These are phyloP conservation scores for Mechanitis messenoides DNA, from an alignment of 2,888 invertebrate species.

Conservation along the genomic window DNA sequence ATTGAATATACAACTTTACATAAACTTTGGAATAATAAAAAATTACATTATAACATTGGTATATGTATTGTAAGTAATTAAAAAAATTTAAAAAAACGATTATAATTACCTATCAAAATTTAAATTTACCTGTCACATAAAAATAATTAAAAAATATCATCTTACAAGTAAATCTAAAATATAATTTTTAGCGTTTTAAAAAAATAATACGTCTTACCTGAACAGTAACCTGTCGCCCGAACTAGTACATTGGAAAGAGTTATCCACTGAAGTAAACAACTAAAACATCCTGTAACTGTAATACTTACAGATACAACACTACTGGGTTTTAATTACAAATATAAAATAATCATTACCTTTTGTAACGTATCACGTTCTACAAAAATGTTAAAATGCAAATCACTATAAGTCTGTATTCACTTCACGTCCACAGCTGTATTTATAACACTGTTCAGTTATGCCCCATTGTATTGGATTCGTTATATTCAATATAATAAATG, in stretches of 20 bases:
- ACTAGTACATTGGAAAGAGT: background rate
- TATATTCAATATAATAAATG: conserved; percentile 16
- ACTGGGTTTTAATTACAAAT: background rate
- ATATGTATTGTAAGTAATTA: too few species aligned
- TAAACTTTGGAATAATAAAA: too few species aligned
- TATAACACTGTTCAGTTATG: conserved; percentile 27
- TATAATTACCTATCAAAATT: too few species aligned
- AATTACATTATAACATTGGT: too few species aligned
- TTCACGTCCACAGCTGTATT: conserved; percentile 22
- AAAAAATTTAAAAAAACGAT: too few species aligned
- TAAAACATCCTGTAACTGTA: conserved; percentile 2
- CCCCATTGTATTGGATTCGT: conserved; percentile 28
- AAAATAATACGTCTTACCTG: too few species aligned
- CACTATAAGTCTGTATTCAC: conserved; percentile 9
- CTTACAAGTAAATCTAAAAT: too few species aligned
- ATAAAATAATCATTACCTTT: conserved; percentile 6
- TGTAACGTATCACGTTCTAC: conserved; percentile 5
- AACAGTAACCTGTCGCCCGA: too few species aligned
- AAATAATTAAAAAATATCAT: too few species aligned
- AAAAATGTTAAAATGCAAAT: conserved; percentile 8
- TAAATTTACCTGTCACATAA: too few species aligned
- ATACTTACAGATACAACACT: background rate
- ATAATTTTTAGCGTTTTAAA: too few species aligned
- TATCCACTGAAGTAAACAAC: background rate
- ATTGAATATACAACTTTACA: too few species aligned